Conservation (phyloP, 2,113 vertebrate species). For the Lanius ludovicianus region DNA sequence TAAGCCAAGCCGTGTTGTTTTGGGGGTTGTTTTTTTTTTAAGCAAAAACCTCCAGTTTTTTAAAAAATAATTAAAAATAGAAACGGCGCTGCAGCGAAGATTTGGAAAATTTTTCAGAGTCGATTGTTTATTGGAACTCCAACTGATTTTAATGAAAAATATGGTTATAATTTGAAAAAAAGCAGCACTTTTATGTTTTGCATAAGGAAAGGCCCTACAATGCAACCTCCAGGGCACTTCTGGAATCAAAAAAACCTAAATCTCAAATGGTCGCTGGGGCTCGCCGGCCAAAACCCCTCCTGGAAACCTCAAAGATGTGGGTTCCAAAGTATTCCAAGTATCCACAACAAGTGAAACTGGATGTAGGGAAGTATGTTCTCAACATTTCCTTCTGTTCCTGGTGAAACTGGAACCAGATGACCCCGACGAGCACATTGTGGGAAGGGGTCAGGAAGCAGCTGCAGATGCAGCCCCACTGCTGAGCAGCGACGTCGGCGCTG, state of each 20-base stretch:
- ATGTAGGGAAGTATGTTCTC: constrained; percentile 70
- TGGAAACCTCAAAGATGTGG: constrained; percentile 74
- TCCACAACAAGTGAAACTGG: constrained; percentile 76
- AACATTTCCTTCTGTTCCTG: constrained; percentile 69
- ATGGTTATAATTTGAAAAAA: constrained; percentile 75
- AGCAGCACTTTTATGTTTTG: constrained; percentile 72
- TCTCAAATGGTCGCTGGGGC: constrained; percentile 30
- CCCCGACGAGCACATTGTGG: constrained; percentile 10
- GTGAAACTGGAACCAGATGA: constrained; percentile 75
- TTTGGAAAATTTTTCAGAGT: constrained; percentile 42
- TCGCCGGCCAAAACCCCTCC: constrained; percentile 42
- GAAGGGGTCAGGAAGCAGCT: constrained; percentile 57
- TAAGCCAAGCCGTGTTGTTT: not conserved
- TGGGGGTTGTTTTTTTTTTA: not conserved
- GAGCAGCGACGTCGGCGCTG: not conserved
- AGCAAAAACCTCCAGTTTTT: not conserved
- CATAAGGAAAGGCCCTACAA: constrained; percentile 67
- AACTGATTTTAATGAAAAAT: constrained; percentile 75
- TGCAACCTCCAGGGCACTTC: constrained; percentile 59
- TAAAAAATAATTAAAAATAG: constrained; percentile 66
- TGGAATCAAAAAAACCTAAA: not conserved
- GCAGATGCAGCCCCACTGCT: constrained; percentile 42
- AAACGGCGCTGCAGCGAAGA: constrained; percentile 39
- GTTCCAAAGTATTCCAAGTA: constrained; percentile 68
- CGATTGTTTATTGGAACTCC: constrained; percentile 72